Evolutionary conservation across 2,797 vertebrate species (phyloP).

Genomic region (Platyrinchus mystaceus): DNA sequence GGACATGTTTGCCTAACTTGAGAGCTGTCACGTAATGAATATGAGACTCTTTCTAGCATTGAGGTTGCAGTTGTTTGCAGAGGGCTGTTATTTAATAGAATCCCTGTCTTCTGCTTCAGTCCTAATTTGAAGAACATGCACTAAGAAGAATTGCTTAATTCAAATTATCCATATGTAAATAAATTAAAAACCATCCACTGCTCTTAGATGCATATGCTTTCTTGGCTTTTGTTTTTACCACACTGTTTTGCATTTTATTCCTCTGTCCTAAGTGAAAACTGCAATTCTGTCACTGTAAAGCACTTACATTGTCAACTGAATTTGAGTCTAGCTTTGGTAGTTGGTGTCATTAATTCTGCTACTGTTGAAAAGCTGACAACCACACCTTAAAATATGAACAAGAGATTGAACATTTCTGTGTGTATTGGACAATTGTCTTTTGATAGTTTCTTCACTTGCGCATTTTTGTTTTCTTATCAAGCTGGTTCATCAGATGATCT

Average conservation of each 20-base stretch:
- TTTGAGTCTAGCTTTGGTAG: slow-evolving; percentile 4
- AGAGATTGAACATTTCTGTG: neutral
- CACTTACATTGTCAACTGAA: slow-evolving; percentile 38
- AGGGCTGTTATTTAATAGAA: neutral
- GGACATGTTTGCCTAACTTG: accelerated
- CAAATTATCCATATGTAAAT: slow-evolving; percentile 32
- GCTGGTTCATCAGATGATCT: neutral
- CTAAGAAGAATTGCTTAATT: slow-evolving; percentile 45
- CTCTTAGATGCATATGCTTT: slow-evolving; percentile 46
- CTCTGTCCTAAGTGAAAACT: slow-evolving; percentile 38
- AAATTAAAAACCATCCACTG: neutral
- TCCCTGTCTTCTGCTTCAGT: neutral
- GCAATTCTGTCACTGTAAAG: neutral
- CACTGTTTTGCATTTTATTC: slow-evolving; percentile 53
- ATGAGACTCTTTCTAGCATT: neutral
- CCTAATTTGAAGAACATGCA: slow-evolving; percentile 38
- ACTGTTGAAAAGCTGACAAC: slow-evolving; percentile 2
- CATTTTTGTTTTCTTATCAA: neutral
- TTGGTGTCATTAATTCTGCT: slow-evolving; percentile 19
- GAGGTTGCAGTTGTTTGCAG: neutral
- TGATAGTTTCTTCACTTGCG: neutral
- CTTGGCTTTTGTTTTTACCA: slow-evolving; percentile 51
- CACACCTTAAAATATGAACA: neutral
- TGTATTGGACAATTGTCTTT: neutral
- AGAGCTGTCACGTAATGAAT: neutral